These are phyloP conservation scores for Oryzias celebensis DNA, from an alignment of 2,113 vertebrate genomes.

Conservation along the genomic window DNA sequence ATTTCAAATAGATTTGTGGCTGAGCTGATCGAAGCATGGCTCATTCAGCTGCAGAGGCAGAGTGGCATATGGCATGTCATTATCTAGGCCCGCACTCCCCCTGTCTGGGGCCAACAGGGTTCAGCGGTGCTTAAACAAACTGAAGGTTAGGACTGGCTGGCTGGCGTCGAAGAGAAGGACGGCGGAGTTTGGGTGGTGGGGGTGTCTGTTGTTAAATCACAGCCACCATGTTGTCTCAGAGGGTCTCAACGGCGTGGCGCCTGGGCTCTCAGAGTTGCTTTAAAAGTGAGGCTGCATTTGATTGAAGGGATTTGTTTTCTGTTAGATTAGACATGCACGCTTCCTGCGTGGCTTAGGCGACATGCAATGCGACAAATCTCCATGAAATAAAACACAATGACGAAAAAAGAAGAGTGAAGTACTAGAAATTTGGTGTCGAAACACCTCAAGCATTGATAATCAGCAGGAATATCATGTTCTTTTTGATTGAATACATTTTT, in stretches of 20 bases:
- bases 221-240: conserved; percentile 47
- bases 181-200: conserved; percentile 30
- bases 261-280: conserved; percentile 57
- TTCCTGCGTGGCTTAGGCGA: conserved; percentile 58
- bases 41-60: conserved; percentile 64
- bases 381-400: conserved; percentile 9
- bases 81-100: conserved; percentile 62
- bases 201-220: neutral
- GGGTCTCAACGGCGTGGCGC: conserved; percentile 55
- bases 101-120: conserved; percentile 64
- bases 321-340: conserved; percentile 68
- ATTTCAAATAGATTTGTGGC: conserved; percentile 72
- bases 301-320: conserved; percentile 71
- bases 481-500: conserved; percentile 24
- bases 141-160: conserved; percentile 69
- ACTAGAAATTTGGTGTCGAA: conserved; percentile 62
- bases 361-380: conserved; percentile 56
- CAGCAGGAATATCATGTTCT: conserved; percentile 75
- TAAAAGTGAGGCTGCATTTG: conserved; percentile 66
- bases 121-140: conserved; percentile 78
- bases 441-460: conserved; percentile 73
- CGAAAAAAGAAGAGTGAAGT: conserved; percentile 35
- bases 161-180: conserved; percentile 60
- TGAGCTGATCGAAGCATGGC: conserved; percentile 52
- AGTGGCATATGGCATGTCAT: conserved; percentile 74